Evolutionary conservation across 2,888 invertebrate genomes (phyloP).

Genomic region (Lasioglossum zephyrum): DNA sequence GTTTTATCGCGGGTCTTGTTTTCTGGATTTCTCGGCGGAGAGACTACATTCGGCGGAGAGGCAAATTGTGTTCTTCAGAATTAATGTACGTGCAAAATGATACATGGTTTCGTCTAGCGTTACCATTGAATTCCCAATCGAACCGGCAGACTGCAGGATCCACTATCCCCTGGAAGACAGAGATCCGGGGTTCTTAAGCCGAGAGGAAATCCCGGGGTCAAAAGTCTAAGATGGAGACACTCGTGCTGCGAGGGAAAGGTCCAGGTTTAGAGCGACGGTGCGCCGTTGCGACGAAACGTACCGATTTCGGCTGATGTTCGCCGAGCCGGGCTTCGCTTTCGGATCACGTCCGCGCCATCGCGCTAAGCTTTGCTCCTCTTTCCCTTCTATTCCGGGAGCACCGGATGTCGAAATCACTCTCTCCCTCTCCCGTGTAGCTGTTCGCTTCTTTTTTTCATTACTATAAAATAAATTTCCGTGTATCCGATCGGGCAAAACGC

Average conservation of each 20-base stretch:
- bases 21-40: background rate
- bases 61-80: background rate
- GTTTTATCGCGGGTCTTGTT: background rate
- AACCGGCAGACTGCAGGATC: background rate
- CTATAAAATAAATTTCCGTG: background rate
- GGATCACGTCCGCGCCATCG: conserved; percentile 65
- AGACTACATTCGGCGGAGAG: too few relatives aligned
- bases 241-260: conserved; percentile 29
- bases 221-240: conserved; percentile 52
- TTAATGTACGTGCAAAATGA: background rate
- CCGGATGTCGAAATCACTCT: conserved; percentile 55
- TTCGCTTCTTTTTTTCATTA: conserved; percentile 1
- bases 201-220: conserved; percentile 28
- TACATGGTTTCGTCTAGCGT: background rate
- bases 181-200: background rate
- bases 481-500: background rate
- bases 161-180: background rate
- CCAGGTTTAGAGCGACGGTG: conserved; percentile 21
- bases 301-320: conserved; percentile 48
- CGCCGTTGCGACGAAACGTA: conserved; percentile 31
- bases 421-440: background rate
- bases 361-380: conserved; percentile 54
- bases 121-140: background rate
- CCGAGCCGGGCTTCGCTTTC: conserved; percentile 58
- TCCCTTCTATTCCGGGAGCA: conserved; percentile 36